These are phyloP conservation scores for Epizoanthus rinbou DNA, from an alignment of 92 coral and sea anemone species.

Conservation along the genomic window DNA sequence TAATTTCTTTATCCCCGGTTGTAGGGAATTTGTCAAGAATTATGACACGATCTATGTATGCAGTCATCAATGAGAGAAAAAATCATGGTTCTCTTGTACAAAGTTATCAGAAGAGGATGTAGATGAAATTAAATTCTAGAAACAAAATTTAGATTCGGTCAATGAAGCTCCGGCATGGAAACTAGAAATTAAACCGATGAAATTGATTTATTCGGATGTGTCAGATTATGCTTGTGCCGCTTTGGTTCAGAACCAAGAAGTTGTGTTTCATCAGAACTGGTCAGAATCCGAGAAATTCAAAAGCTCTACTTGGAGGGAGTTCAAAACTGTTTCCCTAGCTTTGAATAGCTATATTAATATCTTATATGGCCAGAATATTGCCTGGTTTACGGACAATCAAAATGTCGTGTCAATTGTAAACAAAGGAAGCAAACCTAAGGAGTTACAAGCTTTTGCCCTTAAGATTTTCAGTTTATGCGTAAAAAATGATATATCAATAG, in stretches of 20 bases:
- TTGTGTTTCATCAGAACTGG: conserved; percentile 5
- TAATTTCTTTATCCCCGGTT: conserved; percentile 28
- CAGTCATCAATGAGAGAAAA: no score
- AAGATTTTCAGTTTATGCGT: no score
- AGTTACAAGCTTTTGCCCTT: neutral
- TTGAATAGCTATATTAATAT: neutral
- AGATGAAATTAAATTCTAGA: conserved; percentile 20
- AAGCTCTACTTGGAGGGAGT: conserved; percentile 44
- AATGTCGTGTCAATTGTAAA: conserved; percentile 11
- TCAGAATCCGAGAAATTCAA: conserved; percentile 5
- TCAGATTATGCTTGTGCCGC: conserved; percentile 29
- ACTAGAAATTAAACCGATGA: conserved; percentile 12
- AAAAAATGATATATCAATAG: neutral
- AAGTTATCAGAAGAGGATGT: neutral
- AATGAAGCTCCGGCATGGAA: conserved; percentile 21
- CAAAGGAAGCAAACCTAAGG: conserved; percentile 4
- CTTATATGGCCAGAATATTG: neutral
- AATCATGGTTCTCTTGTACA: neutral
- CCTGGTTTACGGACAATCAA: neutral
- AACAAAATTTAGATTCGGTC: conserved; percentile 10
- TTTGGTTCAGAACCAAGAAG: neutral
- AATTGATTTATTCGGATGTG: conserved; percentile 37
- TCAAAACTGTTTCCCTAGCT: neutral
- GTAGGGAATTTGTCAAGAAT: conserved; percentile 16
- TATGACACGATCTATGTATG: neutral